A percentile compares a stretch with the other conserved stretches of the same genome.
Conservation (phyloP, 2,113 vertebrate species). For the Pavo muticus region DNA sequence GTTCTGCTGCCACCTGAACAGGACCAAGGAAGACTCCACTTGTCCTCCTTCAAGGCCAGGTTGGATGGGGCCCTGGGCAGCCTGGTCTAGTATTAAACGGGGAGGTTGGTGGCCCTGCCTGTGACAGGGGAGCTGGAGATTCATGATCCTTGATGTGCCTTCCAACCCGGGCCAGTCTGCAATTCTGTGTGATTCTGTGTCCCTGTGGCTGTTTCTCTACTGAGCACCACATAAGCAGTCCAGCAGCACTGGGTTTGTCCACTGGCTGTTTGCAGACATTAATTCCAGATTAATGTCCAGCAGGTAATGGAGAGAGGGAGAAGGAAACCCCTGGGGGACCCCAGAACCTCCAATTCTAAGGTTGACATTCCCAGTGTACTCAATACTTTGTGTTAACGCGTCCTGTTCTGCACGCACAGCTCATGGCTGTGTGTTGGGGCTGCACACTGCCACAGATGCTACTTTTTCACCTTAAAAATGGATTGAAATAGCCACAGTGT, state of each 20-base stretch:
- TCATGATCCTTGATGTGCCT: too few relatives aligned
- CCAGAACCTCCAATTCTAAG: not conserved
- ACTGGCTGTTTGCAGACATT: not conserved
- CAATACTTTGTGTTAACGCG: not conserved
- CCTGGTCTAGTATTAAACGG: too few relatives aligned
- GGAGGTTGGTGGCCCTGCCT: too few relatives aligned
- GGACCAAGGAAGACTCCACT: not conserved
- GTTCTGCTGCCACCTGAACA: not conserved
- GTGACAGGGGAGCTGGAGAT: too few relatives aligned
- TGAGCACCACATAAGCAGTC: not conserved
- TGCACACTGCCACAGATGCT: not conserved
- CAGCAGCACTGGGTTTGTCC: not conserved
- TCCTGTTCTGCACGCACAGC: not conserved
- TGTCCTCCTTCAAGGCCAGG: not conserved
- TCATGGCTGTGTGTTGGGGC: not conserved
- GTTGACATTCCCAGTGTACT: not conserved
- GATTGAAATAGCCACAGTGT: not conserved
- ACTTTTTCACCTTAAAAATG: not conserved
- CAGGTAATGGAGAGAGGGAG: not conserved
- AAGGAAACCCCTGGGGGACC: not conserved
- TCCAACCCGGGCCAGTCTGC: too few relatives aligned
- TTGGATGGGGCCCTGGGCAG: too few relatives aligned
- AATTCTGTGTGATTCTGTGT: not conserved
- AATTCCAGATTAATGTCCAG: not conserved
- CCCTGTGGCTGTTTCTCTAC: fast-evolving